phyloP scores from a whole-genome alignment of 2,113 vertebrate genomes.

The Otus sunia region DNA sequence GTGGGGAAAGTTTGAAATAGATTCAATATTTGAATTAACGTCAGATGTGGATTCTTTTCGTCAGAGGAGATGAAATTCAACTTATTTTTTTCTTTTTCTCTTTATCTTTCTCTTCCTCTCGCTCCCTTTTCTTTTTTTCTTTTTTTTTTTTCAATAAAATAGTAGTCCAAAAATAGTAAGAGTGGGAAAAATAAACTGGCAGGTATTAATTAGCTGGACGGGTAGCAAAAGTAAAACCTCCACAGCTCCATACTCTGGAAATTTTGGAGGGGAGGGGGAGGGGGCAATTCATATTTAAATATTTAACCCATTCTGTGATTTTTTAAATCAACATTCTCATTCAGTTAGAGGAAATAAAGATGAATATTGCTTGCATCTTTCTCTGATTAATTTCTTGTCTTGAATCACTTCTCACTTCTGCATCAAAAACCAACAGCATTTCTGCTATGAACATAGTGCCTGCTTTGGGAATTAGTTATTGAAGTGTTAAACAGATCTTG shows the following conservation, averaged over 20 bases:
- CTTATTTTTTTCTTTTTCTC: background rate
- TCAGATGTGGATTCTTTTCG: background rate
- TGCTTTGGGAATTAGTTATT: background rate
- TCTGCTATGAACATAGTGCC: background rate
- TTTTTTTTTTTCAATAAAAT: background rate
- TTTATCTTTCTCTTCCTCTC: background rate
- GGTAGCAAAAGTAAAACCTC: background rate
- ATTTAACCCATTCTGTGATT: background rate
- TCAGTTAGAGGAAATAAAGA: background rate
- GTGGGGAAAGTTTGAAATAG: background rate
- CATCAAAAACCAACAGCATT: background rate
- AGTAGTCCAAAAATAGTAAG: background rate
- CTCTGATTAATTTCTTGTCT: background rate
- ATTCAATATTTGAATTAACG: background rate
- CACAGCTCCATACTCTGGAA: background rate
- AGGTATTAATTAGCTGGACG: constrained; percentile 58
- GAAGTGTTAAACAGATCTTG: background rate
- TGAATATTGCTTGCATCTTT: background rate
- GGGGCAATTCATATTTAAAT: background rate
- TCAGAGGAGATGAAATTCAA: background rate
- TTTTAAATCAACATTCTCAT: background rate
- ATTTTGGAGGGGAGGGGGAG: background rate
- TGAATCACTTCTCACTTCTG: background rate
- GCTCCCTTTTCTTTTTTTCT: background rate
- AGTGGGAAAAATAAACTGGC: constrained; percentile 51